Evolutionary conservation across 2,888 invertebrate genomes (phyloP).

Genomic region (Tipula confusa): DNA sequence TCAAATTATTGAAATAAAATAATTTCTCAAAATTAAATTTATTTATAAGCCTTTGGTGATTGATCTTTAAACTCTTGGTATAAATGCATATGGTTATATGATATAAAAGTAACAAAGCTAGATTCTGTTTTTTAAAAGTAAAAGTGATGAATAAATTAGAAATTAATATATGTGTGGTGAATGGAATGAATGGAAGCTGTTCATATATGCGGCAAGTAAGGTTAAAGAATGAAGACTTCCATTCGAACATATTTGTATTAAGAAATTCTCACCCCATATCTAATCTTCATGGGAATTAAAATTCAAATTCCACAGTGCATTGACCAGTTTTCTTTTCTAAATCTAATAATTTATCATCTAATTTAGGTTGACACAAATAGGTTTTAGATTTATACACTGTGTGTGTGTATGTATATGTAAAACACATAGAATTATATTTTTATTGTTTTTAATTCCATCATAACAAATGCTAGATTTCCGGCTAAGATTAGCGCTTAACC

Average conservation of each 20-base stretch:
- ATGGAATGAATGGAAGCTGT: not conserved
- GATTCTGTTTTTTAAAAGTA: not conserved
- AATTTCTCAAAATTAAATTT: not conserved
- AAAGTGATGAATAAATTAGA: not conserved
- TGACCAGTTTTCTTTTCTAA: not conserved
- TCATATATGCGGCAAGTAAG: not conserved
- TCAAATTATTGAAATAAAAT: not conserved
- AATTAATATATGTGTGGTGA: not conserved
- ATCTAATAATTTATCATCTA: not conserved
- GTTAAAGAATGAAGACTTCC: not conserved
- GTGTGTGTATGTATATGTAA: not conserved
- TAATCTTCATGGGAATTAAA: not conserved
- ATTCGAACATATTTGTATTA: not conserved
- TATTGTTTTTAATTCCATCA: not conserved
- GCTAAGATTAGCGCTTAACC: not conserved
- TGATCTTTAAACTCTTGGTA: not conserved
- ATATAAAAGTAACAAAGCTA: not conserved
- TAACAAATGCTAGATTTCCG: constrained; percentile 15
- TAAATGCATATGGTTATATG: not conserved
- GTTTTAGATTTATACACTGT: not conserved
- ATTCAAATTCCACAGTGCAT: not conserved
- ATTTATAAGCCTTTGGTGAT: not conserved
- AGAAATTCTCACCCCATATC: not conserved
- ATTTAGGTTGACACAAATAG: constrained; percentile 20
- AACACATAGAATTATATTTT: not conserved